Evolutionary conservation across 2,888 invertebrate genomes (phyloP), one percentile per base, ranked within the genome.

Genomic region (Acleris holmiana): DNA sequence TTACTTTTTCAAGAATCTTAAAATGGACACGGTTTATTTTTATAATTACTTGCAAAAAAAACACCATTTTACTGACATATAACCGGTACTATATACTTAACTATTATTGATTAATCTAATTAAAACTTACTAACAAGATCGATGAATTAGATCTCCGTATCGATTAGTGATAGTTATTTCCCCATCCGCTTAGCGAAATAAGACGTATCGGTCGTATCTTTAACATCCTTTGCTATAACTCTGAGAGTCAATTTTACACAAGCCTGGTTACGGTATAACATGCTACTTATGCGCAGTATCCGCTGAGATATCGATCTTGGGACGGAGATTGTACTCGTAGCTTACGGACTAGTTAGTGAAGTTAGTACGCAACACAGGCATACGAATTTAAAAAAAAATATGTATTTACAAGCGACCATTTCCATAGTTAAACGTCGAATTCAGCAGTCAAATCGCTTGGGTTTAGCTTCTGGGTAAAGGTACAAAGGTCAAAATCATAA

Each of bases 61-160:
- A 13, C 4, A 35, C 29, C 29, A 10, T 29, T 10, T 29, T 10
- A 10, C 10, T 29, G 13, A 13, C 13, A 35, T 13, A 35, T 4
- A 13, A 35, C 35, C 35, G 35, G 35, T 35, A 13, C 35, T 35
- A 29, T 8, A 29, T 29, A 25, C 25, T 25, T 5, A 29, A 69
- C 72, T 71, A 76, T 75, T 76, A 79, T 77, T 79, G 54, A 65
- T 59, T 48, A 46, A 4, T 71, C 68, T 69, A 73, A 76, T 73
- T 71, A 70, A 49, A 49, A 70, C 68, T 70, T 67, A 66, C 64
- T 61, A 65, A 62, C 64, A 70, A 72, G 75, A 73, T 70, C 75
- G 73, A 78, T 75, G 65, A 63, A 75, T 69, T 62, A 73, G 68
- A 67, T 70, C 61, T 61, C 55, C 46, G 35, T 55, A 49, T 58